Evolutionary conservation across 2,888 invertebrate species (phyloP).

Genomic region (Lepidocyrtinus sp.): DNA sequence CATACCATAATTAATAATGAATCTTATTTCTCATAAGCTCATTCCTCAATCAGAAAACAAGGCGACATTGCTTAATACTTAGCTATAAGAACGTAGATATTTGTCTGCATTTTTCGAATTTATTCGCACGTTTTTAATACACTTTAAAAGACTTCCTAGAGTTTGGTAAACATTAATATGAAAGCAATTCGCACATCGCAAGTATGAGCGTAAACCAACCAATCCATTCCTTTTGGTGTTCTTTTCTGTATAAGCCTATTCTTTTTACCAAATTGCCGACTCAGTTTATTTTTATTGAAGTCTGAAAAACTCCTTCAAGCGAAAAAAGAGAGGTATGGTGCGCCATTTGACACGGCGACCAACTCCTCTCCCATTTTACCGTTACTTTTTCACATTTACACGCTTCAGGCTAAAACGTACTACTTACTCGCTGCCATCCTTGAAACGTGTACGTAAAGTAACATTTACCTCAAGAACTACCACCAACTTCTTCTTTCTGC

Average conservation of each 20-base stretch:
- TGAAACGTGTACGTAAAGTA: not conserved
- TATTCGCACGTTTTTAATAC: constrained; percentile 37
- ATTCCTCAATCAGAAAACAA: too few species aligned
- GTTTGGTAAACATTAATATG: too few species aligned
- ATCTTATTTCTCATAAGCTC: too few species aligned
- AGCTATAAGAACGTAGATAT: too few species aligned
- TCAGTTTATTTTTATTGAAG: constrained; percentile 14
- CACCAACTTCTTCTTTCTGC: constrained; percentile 23
- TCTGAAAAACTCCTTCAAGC: constrained; percentile 5
- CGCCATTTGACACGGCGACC: constrained; percentile 49
- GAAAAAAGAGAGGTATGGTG: constrained; percentile 5
- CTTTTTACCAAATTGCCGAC: constrained; percentile 1
- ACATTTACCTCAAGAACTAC: not conserved
- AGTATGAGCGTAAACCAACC: too few species aligned
- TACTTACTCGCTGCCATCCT: constrained; percentile 6
- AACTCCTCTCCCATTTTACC: constrained; percentile 39
- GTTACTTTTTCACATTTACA: constrained; percentile 58
- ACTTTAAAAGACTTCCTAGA: too few species aligned
- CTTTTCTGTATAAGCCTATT: too few species aligned
- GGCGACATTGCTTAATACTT: too few species aligned
- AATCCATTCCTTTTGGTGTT: too few species aligned
- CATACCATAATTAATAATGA: too few species aligned
- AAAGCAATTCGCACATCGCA: too few species aligned
- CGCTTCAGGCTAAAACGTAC: constrained; percentile 40
- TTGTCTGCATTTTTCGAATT: too few species aligned